These are phyloP conservation scores for Phenganax stokvisi DNA, from an alignment of 92 coral and sea anemone genomes.

Conservation along the genomic window DNA sequence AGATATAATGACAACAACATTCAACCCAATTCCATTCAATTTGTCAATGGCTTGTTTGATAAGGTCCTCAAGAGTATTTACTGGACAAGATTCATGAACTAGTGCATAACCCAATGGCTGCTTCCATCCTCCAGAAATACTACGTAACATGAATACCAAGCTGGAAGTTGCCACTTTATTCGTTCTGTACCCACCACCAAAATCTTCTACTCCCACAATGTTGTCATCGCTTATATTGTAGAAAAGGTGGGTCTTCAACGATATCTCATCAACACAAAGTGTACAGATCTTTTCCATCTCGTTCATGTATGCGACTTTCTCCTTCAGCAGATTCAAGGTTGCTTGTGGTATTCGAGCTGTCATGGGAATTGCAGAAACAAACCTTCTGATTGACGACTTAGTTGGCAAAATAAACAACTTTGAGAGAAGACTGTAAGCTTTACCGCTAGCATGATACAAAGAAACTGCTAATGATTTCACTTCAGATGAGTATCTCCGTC, in stretches of 20 bases:
- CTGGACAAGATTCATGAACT: background rate
- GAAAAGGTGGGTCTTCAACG: background rate
- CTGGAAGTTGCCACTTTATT: conserved; percentile 11
- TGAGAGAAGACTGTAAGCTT: conserved; percentile 11
- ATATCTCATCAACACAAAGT: conserved; percentile 9
- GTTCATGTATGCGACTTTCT: conserved; percentile 15
- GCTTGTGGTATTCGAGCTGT: conserved; percentile 2
- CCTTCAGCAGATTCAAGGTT: conserved; percentile 2
- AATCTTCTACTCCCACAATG: conserved; percentile 22
- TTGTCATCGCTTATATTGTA: conserved; percentile 8
- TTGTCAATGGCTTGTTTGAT: conserved; percentile 7
- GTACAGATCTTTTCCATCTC: conserved; percentile 13
- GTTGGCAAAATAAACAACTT: conserved; percentile 30
- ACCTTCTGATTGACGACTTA: conserved; percentile 1
- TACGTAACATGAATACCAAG: conserved; percentile 4
- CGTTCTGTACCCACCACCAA: conserved; percentile 6
- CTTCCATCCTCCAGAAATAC: conserved; percentile 17
- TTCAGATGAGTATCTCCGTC: conserved; percentile 14
- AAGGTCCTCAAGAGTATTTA: background rate
- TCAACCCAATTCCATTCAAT: background rate
- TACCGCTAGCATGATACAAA: conserved; percentile 22
- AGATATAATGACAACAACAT: conserved; percentile 4
- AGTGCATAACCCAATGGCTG: conserved; percentile 28
- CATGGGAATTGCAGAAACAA: background rate
- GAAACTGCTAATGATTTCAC: conserved; percentile 20